Base-by-base conservation (phyloP, 2,888 invertebrate species). In the Apamea crenata region DNA sequence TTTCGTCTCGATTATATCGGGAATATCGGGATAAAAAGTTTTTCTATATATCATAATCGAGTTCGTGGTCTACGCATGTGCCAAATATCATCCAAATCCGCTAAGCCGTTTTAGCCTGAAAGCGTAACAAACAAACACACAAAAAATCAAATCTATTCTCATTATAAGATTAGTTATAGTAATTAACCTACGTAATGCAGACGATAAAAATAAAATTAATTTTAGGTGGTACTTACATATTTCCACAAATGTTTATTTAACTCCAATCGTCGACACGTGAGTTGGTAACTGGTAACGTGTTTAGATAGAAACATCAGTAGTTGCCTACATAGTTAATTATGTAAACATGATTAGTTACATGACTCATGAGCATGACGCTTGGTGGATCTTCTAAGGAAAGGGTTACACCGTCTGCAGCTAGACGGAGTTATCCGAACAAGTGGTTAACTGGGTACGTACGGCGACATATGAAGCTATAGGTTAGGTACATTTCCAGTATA, bases 201-300 rank as follows among this genome's bases (percentile, higher is more conserved):
- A 40, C 8, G 66, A 66, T 66, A 66, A 40, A 40, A 25, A 4
- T 36, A 66, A 66, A 36, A 66, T 66, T 10, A 10, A 10, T 18
- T 67, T 67, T 67, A 40, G 16, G 7, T 40, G 25, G 36, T 53
- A 50, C 25, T 40, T 32, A 44, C 44, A 12, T 40, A n/a, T 53
- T 53, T 65, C 44, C 29, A 47, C 0, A 44, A 44, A 50, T 18
- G 4, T 36, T 2, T 72, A 40, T 72, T n/a, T 32, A 73, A 70
- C 29, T 71, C 76, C 77, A 82, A 56, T 71, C 14, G 50, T 47
- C 44, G 71, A 50, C 63, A 86, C 78, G 87, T 72, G 65, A 74
- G 53, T 29, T 53, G 7, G 21, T 73, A 56, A 73, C 18, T 61
- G 7, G 21, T 73, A 63, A 76, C 25, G 40, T 74, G 66, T 78